Evolutionary conservation across 2,888 invertebrate genomes (phyloP).

Genomic region (Rotaria socialis): DNA sequence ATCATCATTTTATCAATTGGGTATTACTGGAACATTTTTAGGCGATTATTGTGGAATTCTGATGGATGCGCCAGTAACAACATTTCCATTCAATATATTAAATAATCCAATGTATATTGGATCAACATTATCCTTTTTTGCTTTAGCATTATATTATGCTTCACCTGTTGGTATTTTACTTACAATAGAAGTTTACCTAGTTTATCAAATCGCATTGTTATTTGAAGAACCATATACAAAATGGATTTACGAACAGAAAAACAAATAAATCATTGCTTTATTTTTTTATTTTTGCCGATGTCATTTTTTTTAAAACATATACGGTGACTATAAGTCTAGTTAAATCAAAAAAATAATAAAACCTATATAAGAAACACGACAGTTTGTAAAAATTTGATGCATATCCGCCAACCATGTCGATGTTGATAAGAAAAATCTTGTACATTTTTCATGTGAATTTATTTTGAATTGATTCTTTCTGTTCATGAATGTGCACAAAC

Average conservation of each 20-base stretch:
- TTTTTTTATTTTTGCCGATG: not conserved
- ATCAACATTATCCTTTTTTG: slow-evolving; percentile 51
- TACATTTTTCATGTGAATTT: too few relatives aligned
- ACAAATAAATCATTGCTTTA: not conserved
- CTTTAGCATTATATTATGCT: slow-evolving; percentile 47
- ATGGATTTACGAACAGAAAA: slow-evolving; percentile 10
- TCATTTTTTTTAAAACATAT: too few relatives aligned
- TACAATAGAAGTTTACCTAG: not conserved
- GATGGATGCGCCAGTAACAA: slow-evolving; percentile 50
- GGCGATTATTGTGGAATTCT: slow-evolving; percentile 54
- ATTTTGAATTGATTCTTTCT: too few relatives aligned
- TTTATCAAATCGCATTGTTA: not conserved
- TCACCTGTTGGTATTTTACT: slow-evolving; percentile 4
- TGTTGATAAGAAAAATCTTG: too few relatives aligned
- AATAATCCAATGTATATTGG: slow-evolving; percentile 53
- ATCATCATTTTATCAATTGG: slow-evolving; percentile 50
- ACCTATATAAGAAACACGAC: too few relatives aligned
- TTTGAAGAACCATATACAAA: slow-evolving; percentile 28
- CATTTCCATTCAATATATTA: slow-evolving; percentile 51
- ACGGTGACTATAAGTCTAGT: too few relatives aligned
- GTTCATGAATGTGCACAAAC: too few relatives aligned
- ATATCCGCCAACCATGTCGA: too few relatives aligned
- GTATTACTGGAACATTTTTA: slow-evolving; percentile 52
- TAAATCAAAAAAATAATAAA: too few relatives aligned
- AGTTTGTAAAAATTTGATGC: too few relatives aligned